phyloP scores from a whole-genome alignment of 2,113 vertebrate species.

The Dasyprocta punctata region DNA sequence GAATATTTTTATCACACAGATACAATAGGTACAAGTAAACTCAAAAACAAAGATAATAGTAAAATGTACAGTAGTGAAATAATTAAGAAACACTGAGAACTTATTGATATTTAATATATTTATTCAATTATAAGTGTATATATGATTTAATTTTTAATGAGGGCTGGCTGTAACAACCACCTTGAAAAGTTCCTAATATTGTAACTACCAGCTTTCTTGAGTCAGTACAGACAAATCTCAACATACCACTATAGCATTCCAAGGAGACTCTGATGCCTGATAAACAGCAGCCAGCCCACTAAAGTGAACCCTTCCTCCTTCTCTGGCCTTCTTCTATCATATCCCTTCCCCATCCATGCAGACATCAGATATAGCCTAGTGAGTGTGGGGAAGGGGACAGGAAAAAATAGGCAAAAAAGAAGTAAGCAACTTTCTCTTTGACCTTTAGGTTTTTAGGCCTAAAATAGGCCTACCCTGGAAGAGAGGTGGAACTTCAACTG shows the following conservation, averaged over 20 bases:
- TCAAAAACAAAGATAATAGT: background rate
- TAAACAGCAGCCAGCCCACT: background rate
- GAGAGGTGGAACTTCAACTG: background rate
- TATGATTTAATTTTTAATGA: constrained; percentile 17
- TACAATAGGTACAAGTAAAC: background rate
- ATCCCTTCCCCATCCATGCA: background rate
- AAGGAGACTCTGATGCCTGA: background rate
- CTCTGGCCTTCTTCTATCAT: background rate
- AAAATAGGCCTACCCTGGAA: background rate
- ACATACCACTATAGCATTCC: background rate
- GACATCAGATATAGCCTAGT: background rate
- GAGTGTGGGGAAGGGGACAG: background rate
- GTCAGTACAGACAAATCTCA: background rate
- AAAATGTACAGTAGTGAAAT: background rate
- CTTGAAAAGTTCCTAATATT: background rate
- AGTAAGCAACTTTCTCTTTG: background rate
- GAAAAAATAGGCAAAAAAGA: background rate
- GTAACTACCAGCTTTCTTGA: background rate
- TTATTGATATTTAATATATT: background rate
- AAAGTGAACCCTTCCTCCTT: background rate
- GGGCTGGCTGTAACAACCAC: background rate
- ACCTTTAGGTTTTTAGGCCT: background rate
- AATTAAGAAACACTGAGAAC: background rate
- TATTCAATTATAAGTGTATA: background rate
- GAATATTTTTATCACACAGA: background rate